Percentiles rank a stretch among this genome's conserved stretches.
phyloP scores from a whole-genome alignment of 2,888 invertebrate genomes.

The Cryptus armator region DNA sequence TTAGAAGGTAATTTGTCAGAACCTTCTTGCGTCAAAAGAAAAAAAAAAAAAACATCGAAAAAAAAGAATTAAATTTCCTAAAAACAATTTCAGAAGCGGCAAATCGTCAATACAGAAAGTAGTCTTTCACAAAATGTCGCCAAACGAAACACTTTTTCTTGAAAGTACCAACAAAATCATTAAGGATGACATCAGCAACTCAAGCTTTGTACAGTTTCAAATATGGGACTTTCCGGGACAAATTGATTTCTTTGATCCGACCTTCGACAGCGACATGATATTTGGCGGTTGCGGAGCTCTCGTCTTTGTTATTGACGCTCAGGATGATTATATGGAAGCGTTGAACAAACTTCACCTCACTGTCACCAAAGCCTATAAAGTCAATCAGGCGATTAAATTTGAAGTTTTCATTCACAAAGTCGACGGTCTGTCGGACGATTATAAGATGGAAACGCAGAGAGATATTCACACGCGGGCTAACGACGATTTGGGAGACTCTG shows the following conservation, averaged over 20 bases:
- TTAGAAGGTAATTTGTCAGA: constrained; percentile 89
- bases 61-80: background rate
- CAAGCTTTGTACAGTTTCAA: constrained; percentile 99
- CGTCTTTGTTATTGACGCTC: constrained; percentile 99
- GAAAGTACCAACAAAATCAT: constrained; percentile 99
- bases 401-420: constrained; percentile 99
- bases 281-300: constrained; percentile 99
- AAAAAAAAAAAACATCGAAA: background rate
- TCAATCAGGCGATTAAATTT: constrained; percentile 98
- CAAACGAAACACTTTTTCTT: constrained; percentile 99
- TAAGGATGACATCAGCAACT: constrained; percentile 98
- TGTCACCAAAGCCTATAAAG: constrained; percentile 97
- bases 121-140: constrained; percentile 99
- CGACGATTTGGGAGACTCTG: constrained; percentile 96
- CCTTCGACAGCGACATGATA: constrained; percentile 98
- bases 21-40: no score
- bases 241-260: constrained; percentile 98
- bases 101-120: constrained; percentile 99
- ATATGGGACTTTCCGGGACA: constrained; percentile 99
- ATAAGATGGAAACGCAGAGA: constrained; percentile 99
- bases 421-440: constrained; percentile 99
- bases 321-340: constrained; percentile 99
- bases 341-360: constrained; percentile 96
- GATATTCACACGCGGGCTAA: constrained; percentile 99
- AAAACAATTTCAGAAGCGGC: constrained; percentile 91